Conservation (phyloP, 2,888 invertebrate genomes). For the Cataglyphis altisquamis region DNA sequence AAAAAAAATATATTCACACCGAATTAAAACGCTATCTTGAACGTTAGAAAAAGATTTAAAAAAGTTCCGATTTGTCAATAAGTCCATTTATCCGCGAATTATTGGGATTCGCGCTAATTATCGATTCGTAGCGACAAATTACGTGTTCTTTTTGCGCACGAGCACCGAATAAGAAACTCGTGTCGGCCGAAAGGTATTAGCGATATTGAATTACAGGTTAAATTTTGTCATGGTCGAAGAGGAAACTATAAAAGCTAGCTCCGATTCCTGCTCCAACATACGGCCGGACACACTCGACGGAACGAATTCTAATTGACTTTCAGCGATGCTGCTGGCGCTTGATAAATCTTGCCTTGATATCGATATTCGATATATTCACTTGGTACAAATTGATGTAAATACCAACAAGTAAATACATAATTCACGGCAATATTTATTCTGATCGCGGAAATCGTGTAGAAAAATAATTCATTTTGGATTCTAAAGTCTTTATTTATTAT, state of each 20-base stretch:
- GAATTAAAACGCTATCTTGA: background rate
- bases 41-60: background rate
- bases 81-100: conserved; percentile 34
- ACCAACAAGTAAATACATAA: conserved; percentile 68
- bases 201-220: conserved; percentile 70
- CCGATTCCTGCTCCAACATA: conserved; percentile 64
- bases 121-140: conserved; percentile 15
- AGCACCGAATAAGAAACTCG: conserved; percentile 47
- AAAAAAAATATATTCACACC: background rate
- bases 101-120: conserved; percentile 33
- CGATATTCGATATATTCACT: conserved; percentile 67
- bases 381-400: conserved; percentile 61
- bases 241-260: conserved; percentile 62
- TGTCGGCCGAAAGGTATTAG: conserved; percentile 60
- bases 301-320: conserved; percentile 64
- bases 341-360: conserved; percentile 52
- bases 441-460: conserved; percentile 12
- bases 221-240: conserved; percentile 64
- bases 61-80: conserved; percentile 31
- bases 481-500: background rate
- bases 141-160: conserved; percentile 42
- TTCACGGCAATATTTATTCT: conserved; percentile 59
- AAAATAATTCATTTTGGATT: background rate
- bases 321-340: conserved; percentile 40
- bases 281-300: conserved; percentile 61